Conservation (phyloP, 1,140 invertebrate genomes). For the Thaumatotibia leucotreta region DNA sequence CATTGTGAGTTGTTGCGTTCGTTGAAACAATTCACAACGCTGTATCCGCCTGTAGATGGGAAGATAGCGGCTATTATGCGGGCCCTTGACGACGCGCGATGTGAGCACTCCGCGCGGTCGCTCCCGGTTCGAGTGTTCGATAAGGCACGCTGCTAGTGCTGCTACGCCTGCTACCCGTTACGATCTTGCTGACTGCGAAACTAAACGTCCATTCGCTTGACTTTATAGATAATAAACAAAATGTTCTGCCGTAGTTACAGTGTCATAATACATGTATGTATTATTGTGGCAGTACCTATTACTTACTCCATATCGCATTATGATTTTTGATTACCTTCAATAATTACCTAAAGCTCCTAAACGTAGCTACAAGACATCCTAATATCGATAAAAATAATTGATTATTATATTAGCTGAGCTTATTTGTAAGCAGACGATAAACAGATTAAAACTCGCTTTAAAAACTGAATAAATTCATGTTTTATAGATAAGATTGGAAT, state of each 20-base stretch:
- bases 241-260: neutral
- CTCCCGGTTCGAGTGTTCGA: slow-evolving; percentile 33
- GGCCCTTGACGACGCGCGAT: slow-evolving; percentile 48
- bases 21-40: slow-evolving; percentile 64
- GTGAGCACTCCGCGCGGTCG: slow-evolving; percentile 37
- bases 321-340: too few relatives aligned
- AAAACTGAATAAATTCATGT: neutral
- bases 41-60: slow-evolving; percentile 53
- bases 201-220: too few relatives aligned
- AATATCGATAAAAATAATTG: neutral
- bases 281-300: too few relatives aligned
- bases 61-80: slow-evolving; percentile 58
- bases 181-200: neutral
- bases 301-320: too few relatives aligned
- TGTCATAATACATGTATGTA: neutral
- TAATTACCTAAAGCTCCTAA: neutral
- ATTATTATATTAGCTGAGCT: neutral
- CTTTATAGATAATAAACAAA: too few relatives aligned
- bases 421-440: neutral
- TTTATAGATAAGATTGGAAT: neutral
- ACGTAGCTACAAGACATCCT: neutral
- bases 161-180: neutral
- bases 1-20: slow-evolving; percentile 62
- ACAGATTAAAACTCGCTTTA: neutral
- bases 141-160: slow-evolving; percentile 24